A percentile compares a stretch with the other conserved stretches of the same genome.
These are phyloP conservation scores for Galendromus occidentalis DNA, from an alignment of 1,140 invertebrate species.

Conservation along the genomic window DNA sequence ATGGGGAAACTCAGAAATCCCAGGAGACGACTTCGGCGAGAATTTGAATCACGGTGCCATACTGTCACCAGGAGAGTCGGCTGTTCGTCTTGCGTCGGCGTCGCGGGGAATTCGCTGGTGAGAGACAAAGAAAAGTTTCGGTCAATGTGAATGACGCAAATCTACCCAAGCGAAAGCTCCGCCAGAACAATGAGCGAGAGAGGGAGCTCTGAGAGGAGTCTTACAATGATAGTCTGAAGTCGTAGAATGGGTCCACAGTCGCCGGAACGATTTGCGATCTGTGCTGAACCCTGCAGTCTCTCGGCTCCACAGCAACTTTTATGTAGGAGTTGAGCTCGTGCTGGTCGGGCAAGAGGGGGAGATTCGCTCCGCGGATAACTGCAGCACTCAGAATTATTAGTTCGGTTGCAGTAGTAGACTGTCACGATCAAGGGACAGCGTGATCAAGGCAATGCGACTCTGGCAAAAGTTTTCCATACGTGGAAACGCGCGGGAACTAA, in stretches of 20 bases:
- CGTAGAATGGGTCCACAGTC: not conserved
- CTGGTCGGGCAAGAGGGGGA: not conserved
- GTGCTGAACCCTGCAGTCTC: not conserved
- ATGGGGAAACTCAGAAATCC: not conserved
- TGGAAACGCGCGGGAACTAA: too few relatives aligned
- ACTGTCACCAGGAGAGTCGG: not conserved
- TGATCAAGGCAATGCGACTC: too few relatives aligned
- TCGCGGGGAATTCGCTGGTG: conserved; percentile 4
- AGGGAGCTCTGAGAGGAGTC: too few relatives aligned
- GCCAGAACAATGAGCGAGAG: too few relatives aligned
- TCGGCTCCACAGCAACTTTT: not conserved
- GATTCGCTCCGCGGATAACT: conserved; percentile 2
- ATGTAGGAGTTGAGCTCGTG: conserved; percentile 2
- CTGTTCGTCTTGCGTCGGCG: not conserved
- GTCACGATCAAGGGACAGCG: too few relatives aligned
- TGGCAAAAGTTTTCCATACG: too few relatives aligned
- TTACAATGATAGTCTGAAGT: not conserved
- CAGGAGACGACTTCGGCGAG: not conserved
- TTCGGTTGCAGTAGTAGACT: too few relatives aligned
- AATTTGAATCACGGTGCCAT: not conserved
- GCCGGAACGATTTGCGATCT: not conserved
- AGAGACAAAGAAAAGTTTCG: not conserved
- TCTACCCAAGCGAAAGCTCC: too few relatives aligned
- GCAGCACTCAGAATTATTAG: not conserved
- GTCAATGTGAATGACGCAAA: too few relatives aligned